Conservation (phyloP, 2,888 invertebrate genomes). For the Pandemis corylana region DNA sequence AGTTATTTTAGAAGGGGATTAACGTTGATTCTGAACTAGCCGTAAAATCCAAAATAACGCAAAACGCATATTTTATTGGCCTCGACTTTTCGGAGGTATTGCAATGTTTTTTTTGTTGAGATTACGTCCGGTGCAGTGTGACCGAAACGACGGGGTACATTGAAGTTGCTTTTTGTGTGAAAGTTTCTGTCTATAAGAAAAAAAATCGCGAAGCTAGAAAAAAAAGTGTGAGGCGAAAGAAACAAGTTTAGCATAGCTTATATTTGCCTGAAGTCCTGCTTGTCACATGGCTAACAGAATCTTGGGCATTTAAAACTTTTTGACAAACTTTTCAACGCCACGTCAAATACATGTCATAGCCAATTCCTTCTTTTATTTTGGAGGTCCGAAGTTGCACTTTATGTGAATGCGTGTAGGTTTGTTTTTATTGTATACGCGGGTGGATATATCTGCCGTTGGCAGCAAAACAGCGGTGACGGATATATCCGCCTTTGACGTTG, state of each 20-base stretch:
- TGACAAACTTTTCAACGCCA: constrained; percentile 6
- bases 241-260: constrained; percentile 1
- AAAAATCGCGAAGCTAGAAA: not conserved
- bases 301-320: not conserved
- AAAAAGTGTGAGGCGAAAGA: constrained; percentile 1
- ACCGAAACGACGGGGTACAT: not conserved
- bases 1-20: constrained; percentile 7
- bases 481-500: not conserved
- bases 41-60: not conserved
- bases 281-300: constrained; percentile 32
- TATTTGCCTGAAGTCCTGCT: constrained; percentile 23
- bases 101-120: not conserved
- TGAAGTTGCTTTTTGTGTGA: not conserved
- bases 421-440: not conserved
- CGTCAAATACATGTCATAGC: not conserved
- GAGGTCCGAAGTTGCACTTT: not conserved
- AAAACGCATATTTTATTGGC: not conserved
- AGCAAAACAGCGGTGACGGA: not conserved
- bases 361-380: not conserved
- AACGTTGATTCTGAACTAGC: constrained; percentile 4
- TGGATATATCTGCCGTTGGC: not conserved
- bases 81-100: not conserved
- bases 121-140: not conserved
- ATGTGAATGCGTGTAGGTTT: not conserved
- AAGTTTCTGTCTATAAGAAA: not conserved